These are phyloP conservation scores for Neoitamus cyanurus DNA, from an alignment of 2,888 invertebrate species.

Conservation along the genomic window DNA sequence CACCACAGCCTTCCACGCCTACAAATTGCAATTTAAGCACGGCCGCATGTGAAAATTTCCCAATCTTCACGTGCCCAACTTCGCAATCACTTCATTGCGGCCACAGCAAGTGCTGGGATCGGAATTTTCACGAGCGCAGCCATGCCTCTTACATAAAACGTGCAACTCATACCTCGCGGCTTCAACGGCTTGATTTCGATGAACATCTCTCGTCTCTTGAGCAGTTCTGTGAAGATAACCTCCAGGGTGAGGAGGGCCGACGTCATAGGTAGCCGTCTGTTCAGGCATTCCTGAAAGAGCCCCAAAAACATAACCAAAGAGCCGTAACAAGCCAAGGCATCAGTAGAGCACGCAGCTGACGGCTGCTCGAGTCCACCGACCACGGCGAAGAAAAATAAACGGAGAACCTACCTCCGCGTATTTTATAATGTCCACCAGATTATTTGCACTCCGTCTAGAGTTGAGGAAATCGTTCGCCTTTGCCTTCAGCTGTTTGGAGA, in stretches of 20 bases:
- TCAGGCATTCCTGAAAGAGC: conserved; percentile 55
- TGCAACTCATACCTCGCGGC: conserved; percentile 66
- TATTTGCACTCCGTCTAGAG: conserved; percentile 73
- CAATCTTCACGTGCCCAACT: background rate
- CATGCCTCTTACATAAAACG: conserved; percentile 17
- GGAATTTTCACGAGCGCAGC: conserved; percentile 1
- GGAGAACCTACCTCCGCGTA: conserved; percentile 73
- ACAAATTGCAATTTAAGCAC: background rate
- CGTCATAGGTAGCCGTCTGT: conserved; percentile 65
- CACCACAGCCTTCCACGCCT: background rate
- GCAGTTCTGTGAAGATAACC: conserved; percentile 76
- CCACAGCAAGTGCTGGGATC: background rate
- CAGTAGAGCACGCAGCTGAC: background rate
- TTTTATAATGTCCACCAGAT: conserved; percentile 75
- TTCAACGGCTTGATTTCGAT: conserved; percentile 72
- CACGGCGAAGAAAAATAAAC: conserved; percentile 5
- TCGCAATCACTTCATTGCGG: background rate
- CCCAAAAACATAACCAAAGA: conserved; percentile 33
- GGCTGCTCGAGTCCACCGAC: background rate
- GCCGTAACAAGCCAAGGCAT: background rate
- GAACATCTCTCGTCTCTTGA: conserved; percentile 75
- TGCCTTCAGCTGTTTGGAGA: conserved; percentile 74
- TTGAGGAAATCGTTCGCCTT: conserved; percentile 79
- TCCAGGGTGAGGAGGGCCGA: conserved; percentile 77
- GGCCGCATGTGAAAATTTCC: background rate